Conservation (phyloP, 2,113 vertebrate species). For the Syngnathus scovelli region DNA sequence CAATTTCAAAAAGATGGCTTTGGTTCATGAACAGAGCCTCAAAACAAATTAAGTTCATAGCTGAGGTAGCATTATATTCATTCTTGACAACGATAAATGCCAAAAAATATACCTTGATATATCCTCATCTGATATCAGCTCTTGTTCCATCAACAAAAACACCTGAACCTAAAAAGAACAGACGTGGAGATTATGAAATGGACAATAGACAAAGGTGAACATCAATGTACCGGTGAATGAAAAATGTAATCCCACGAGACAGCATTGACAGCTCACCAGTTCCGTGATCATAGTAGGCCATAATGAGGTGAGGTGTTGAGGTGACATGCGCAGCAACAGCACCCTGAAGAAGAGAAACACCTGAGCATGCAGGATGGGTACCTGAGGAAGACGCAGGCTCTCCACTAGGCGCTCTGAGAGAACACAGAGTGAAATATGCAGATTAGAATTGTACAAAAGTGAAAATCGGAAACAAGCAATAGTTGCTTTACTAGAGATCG, state of each 20-base stretch:
- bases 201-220: background rate
- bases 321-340: constrained; percentile 94
- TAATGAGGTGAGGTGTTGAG: constrained; percentile 95
- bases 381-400: constrained; percentile 94
- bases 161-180: constrained; percentile 56
- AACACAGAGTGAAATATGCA: background rate
- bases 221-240: background rate
- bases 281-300: constrained; percentile 99
- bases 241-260: background rate
- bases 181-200: background rate
- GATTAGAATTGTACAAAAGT: background rate
- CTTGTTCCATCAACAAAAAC: constrained; percentile 68
- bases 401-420: constrained; percentile 91
- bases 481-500: background rate
- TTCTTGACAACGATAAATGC: background rate
- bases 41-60: background rate
- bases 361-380: constrained; percentile 97
- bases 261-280: constrained; percentile 73
- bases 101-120: constrained; percentile 93
- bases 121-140: constrained; percentile 87
- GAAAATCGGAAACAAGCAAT: background rate
- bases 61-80: background rate
- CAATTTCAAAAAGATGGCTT: background rate
- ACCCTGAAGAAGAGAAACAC: constrained; percentile 99
- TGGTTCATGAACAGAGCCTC: background rate